phyloP scores from a whole-genome alignment of 2,797 vertebrate genomes.

The Mergus octosetaceus region DNA sequence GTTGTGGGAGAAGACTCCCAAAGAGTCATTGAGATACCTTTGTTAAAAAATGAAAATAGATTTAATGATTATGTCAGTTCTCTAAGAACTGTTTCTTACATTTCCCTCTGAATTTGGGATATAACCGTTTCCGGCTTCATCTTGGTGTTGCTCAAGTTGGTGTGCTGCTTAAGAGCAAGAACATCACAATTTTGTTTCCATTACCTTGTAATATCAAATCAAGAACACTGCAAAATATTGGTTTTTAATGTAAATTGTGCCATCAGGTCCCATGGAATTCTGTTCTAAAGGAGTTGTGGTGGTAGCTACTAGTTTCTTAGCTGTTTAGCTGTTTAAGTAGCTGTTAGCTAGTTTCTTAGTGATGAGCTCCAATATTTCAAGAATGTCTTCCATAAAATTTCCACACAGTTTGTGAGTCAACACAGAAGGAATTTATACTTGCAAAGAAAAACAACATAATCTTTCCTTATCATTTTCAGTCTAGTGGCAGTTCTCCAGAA shows the following conservation, averaged over 20 bases:
- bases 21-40: background rate
- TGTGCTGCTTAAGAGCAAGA: slow-evolving; percentile 72
- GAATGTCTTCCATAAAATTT: background rate
- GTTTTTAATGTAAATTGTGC: background rate
- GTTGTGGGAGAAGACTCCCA: background rate
- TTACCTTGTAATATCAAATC: background rate
- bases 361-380: background rate
- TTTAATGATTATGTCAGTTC: background rate
- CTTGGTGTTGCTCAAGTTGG: slow-evolving; percentile 80
- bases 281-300: background rate
- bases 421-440: background rate
- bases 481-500: background rate
- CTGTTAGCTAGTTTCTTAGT: background rate
- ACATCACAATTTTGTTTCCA: background rate
- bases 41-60: background rate
- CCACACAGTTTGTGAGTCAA: background rate
- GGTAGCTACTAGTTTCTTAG: background rate
- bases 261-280: background rate
- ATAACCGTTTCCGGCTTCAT: slow-evolving; percentile 82
- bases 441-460: background rate
- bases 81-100: slow-evolving; percentile 77
- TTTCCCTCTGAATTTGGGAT: slow-evolving; percentile 78
- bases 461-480: background rate
- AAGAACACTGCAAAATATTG: background rate
- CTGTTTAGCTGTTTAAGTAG: background rate